Conservation (phyloP, 2,888 invertebrate genomes). For the Gisinianus flammeolus region DNA sequence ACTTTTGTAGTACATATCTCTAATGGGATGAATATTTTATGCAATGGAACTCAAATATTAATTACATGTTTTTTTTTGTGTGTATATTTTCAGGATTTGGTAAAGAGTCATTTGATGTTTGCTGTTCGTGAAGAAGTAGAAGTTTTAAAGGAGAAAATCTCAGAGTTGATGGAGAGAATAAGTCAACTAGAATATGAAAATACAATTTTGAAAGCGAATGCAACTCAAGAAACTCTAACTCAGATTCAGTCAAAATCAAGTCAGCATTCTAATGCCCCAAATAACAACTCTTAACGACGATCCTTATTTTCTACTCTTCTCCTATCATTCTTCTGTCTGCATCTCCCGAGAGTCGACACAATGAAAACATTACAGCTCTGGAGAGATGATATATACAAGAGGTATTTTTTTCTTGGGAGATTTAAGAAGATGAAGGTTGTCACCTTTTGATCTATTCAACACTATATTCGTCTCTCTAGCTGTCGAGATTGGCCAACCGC, state of each 20-base stretch:
- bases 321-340: neutral
- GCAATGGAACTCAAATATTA: neutral
- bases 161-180: conserved; percentile 87
- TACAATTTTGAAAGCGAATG: conserved; percentile 82
- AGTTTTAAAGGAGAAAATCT: conserved; percentile 88
- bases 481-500: neutral
- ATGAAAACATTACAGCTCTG: neutral
- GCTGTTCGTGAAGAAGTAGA: conserved; percentile 95
- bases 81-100: conserved; percentile 77
- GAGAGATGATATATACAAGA: neutral
- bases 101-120: conserved; percentile 94
- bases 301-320: neutral
- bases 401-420: neutral
- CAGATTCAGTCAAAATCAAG: conserved; percentile 65
- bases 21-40: neutral
- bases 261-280: conserved; percentile 35
- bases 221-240: conserved; percentile 85
- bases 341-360: neutral
- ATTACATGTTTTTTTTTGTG: neutral
- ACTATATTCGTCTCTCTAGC: neutral
- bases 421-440: neutral
- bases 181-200: conserved; percentile 88
- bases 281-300: conserved; percentile 40
- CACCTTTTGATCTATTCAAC: too few relatives aligned
- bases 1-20: neutral